phyloP scores from a whole-genome alignment of 2,888 invertebrate species.

The Linyphia triangularis region DNA sequence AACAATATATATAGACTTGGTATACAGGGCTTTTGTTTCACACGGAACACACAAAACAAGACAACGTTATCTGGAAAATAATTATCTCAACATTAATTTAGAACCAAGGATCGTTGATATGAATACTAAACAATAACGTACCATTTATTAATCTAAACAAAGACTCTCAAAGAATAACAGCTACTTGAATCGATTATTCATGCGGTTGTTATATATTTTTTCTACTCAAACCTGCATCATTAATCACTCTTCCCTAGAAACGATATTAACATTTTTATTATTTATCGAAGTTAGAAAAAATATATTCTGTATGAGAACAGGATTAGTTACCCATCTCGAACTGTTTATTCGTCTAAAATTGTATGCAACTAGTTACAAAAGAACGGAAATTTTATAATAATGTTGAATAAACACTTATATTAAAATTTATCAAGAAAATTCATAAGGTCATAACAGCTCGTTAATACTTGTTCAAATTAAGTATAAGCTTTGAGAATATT shows the following conservation, averaged over 20 bases:
- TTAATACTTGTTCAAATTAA: too few species aligned
- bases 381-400: too few species aligned
- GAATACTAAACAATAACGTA: conserved; percentile 8
- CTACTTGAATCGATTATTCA: conserved; percentile 43
- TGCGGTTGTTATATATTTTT: conserved; percentile 27
- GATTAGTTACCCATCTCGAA: too few species aligned
- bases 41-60: neutral
- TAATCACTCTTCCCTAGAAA: conserved; percentile 5
- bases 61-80: neutral
- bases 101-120: conserved; percentile 9
- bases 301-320: too few species aligned
- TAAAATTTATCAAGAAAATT: too few species aligned
- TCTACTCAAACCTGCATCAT: conserved; percentile 1
- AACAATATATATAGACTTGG: too few species aligned
- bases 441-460: too few species aligned
- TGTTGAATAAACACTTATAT: too few species aligned
- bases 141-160: conserved; percentile 36
- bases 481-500: too few species aligned
- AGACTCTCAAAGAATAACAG: conserved; percentile 21
- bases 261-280: conserved; percentile 42
- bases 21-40: neutral
- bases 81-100: neutral
- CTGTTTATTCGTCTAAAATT: too few species aligned
- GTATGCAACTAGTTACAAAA: too few species aligned
- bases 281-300: conserved; percentile 31